These are phyloP conservation scores for Thaumatotibia leucotreta DNA, from an alignment of 1,140 invertebrate species.

Conservation along the genomic window DNA sequence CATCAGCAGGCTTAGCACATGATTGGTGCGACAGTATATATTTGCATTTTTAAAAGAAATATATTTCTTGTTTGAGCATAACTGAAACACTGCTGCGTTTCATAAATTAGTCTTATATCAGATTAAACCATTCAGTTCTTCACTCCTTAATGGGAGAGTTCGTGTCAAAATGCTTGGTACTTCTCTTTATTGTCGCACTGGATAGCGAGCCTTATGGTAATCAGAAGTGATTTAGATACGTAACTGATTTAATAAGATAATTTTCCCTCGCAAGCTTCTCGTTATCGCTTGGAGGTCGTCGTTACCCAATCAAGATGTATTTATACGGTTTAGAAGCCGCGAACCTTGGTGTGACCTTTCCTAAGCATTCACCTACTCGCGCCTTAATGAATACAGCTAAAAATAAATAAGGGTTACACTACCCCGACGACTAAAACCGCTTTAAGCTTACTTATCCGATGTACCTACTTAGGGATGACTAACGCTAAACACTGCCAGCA, in stretches of 20 bases:
- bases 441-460: no score
- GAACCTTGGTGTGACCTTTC: conserved; percentile 46
- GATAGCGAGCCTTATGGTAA: conserved; percentile 1
- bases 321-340: conserved; percentile 12
- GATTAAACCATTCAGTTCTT: background rate
- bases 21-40: no score
- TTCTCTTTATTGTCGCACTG: background rate
- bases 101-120: background rate
- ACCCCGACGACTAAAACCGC: background rate
- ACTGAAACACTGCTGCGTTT: background rate
- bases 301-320: conserved; percentile 30
- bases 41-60: no score
- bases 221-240: conserved; percentile 21
- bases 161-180: background rate
- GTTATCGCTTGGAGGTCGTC: conserved; percentile 29
- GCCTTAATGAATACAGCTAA: background rate
- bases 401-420: background rate
- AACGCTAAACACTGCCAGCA: no score
- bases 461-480: no score
- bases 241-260: conserved; percentile 14
- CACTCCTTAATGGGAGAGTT: background rate
- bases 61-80: no score
- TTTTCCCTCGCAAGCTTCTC: conserved; percentile 20
- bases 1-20: no score
- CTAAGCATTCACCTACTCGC: conserved; percentile 38